phyloP scores from a whole-genome alignment of 2,113 vertebrate species.

The Dasyurus viverrinus region DNA sequence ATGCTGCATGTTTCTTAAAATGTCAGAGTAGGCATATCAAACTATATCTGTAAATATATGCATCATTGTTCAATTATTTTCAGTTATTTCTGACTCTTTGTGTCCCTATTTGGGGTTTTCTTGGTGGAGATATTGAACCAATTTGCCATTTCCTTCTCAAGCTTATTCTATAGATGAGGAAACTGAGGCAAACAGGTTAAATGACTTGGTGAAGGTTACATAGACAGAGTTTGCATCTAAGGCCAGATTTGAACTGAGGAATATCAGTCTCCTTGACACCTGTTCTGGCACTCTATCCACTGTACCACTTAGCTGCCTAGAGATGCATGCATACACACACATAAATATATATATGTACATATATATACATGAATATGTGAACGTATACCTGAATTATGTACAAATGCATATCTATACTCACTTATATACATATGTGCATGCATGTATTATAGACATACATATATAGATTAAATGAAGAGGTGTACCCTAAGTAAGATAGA shows the following conservation, averaged over 20 bases:
- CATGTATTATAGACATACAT: not conserved
- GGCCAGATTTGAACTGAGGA: not conserved
- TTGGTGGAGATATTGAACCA: not conserved
- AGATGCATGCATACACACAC: not conserved
- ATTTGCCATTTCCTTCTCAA: not conserved
- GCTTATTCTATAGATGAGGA: not conserved
- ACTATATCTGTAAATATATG: not conserved
- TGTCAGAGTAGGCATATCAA: not conserved
- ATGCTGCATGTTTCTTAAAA: not conserved
- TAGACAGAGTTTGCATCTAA: not conserved
- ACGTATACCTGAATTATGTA: not conserved
- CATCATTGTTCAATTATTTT: not conserved
- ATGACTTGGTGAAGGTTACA: not conserved
- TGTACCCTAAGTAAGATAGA: not conserved
- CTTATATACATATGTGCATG: not conserved
- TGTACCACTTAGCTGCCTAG: not conserved
- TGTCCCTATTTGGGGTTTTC: not conserved
- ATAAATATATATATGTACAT: not conserved
- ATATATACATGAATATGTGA: not conserved
- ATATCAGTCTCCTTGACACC: not conserved
- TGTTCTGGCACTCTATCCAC: not conserved
- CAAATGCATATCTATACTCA: not conserved
- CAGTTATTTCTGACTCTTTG: not conserved
- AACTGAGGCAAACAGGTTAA: not conserved
- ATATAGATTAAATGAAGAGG: not conserved